These are phyloP conservation scores for Archivesica marissinica DNA, from an alignment of 1,140 invertebrate genomes.

Conservation along the genomic window DNA sequence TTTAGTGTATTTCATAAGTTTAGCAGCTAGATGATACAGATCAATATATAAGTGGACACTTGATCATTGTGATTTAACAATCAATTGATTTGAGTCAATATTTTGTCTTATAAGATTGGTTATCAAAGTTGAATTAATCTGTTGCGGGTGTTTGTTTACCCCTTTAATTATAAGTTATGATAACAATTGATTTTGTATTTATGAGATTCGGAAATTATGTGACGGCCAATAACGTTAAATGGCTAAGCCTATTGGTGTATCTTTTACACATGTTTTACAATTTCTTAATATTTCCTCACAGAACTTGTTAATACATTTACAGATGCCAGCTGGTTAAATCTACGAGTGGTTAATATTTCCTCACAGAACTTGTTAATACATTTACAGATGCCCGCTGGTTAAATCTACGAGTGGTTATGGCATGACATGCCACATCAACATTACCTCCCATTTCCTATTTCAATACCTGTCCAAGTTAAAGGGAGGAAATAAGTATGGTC, in stretches of 20 bases:
- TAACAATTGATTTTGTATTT: conserved; percentile 29
- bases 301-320: no score
- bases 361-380: no score
- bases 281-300: no score
- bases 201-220: neutral
- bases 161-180: conserved; percentile 22
- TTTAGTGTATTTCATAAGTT: neutral
- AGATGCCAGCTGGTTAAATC: no score
- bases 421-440: no score
- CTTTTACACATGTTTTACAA: no score
- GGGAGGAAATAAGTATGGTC: no score
- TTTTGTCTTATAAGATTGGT: neutral
- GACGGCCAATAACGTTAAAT: neutral
- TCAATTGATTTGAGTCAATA: conserved; percentile 14
- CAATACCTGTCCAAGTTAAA: no score
- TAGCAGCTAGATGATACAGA: neutral
- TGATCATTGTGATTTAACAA: neutral
- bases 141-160: conserved; percentile 1
- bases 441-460: no score
- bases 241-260: neutral
- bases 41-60: conserved; percentile 22
- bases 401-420: no score
- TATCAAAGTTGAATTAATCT: neutral
- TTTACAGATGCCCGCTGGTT: no score
- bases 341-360: no score